phyloP scores from a whole-genome alignment of 92 coral and sea anemone genomes.

The Chrysogorgia sp. region DNA sequence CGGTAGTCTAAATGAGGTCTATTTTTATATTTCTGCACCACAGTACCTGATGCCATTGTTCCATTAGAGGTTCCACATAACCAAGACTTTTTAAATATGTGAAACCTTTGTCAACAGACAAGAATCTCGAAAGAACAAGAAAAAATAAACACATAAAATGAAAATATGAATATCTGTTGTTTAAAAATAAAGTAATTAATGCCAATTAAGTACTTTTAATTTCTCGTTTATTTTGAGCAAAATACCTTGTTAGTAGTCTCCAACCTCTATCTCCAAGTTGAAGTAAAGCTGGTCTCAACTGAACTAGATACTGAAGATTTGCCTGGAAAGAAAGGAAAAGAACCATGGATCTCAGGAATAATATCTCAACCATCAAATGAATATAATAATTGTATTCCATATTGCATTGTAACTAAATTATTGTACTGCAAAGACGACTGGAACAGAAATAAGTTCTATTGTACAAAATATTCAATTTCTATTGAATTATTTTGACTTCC shows the following conservation, averaged over 20 bases:
- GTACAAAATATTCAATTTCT: too few species aligned
- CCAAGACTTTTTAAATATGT: slow-evolving; percentile 70
- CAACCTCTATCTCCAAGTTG: slow-evolving; percentile 93
- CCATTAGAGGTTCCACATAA: slow-evolving; percentile 70
- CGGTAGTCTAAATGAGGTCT: too few species aligned
- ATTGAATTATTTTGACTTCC: too few species aligned
- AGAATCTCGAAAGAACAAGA: slow-evolving; percentile 65
- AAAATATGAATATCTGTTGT: too few species aligned
- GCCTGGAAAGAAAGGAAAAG: slow-evolving; percentile 66
- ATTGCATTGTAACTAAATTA: too few species aligned
- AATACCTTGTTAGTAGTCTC: slow-evolving; percentile 85
- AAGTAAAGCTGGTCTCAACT: slow-evolving; percentile 84
- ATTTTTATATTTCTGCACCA: too few species aligned
- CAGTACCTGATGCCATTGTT: slow-evolving; percentile 85
- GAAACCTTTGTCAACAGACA: slow-evolving; percentile 92
- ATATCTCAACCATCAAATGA: not conserved
- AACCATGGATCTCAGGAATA: not conserved
- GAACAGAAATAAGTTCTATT: too few species aligned
- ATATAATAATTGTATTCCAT: too few species aligned
- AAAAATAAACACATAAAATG: too few species aligned
- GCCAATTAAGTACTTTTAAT: not conserved
- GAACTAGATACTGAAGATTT: slow-evolving; percentile 89
- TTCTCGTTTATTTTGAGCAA: not conserved
- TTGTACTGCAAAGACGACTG: too few species aligned
- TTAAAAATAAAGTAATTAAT: not conserved